Percentiles rank a stretch among this genome's conserved stretches.
Evolutionary conservation across 2,113 vertebrate genomes (phyloP).

Genomic region (Phalacrocorax brasilianus): DNA sequence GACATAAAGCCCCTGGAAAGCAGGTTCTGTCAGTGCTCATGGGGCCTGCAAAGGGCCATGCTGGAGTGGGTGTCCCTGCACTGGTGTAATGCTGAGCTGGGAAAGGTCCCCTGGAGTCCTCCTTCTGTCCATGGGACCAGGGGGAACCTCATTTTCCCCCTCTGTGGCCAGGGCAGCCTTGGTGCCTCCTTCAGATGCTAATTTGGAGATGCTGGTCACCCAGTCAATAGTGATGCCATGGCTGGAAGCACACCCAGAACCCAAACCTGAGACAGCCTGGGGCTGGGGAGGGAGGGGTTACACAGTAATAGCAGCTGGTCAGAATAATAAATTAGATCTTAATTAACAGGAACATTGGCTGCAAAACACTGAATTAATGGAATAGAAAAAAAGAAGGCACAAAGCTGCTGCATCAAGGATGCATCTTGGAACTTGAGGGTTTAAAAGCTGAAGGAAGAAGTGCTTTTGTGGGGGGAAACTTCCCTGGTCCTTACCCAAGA

Average conservation of each 20-base stretch:
- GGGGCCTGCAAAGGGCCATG: not conserved
- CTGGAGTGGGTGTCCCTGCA: not conserved
- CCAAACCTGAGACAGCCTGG: not conserved
- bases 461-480: not conserved
- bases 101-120: not conserved
- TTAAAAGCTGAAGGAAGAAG: not conserved
- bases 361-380: slow-evolving; percentile 19
- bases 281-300: not conserved
- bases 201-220: not conserved
- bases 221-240: not conserved
- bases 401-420: not conserved
- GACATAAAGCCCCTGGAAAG: fast-evolving
- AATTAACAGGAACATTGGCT: slow-evolving; percentile 8
- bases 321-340: slow-evolving; percentile 44
- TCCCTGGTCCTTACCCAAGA: not conserved
- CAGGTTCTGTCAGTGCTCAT: not conserved
- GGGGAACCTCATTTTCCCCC: not conserved
- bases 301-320: not conserved
- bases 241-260: not conserved
- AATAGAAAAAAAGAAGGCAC: not conserved
- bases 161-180: not conserved
- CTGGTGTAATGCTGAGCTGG: not conserved
- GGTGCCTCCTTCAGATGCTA: not conserved
- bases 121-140: fast-evolving
- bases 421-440: fast-evolving